phyloP scores from a whole-genome alignment of 2,888 invertebrate species.

The Pocota personata region DNA sequence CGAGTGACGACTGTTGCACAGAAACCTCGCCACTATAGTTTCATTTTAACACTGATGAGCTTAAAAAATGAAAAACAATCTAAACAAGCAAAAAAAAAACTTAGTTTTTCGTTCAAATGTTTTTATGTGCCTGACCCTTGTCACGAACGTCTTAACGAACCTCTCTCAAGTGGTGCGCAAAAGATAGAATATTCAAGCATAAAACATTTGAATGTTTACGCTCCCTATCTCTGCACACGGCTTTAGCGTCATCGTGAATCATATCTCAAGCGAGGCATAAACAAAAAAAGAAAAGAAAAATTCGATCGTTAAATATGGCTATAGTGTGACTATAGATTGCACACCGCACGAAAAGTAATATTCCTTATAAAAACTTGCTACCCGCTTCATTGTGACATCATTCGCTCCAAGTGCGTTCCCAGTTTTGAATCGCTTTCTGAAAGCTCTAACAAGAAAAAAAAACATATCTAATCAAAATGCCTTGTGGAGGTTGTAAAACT shows the following conservation, averaged over 20 bases:
- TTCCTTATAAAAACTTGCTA: slow-evolving; percentile 54
- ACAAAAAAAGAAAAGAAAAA: background rate
- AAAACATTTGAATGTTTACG: background rate
- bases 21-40: background rate
- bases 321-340: slow-evolving; percentile 31
- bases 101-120: background rate
- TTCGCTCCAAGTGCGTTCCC: slow-evolving; percentile 42
- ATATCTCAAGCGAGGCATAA: slow-evolving; percentile 39
- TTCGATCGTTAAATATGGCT: slow-evolving; percentile 9
- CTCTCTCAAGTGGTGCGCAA: background rate
- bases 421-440: slow-evolving; percentile 1
- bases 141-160: slow-evolving; percentile 16
- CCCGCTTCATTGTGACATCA: slow-evolving; percentile 58
- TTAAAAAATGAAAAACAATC: background rate
- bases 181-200: background rate
- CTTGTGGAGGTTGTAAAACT: slow-evolving; percentile 59
- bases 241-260: slow-evolving; percentile 40
- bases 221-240: slow-evolving; percentile 48
- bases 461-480: slow-evolving; percentile 56
- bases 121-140: background rate
- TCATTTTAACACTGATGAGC: background rate
- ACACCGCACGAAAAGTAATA: slow-evolving; percentile 53
- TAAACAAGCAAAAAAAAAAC: background rate
- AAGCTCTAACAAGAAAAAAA: slow-evolving; percentile 9
- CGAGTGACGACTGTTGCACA: background rate